phyloP scores from a whole-genome alignment of 1,140 invertebrate genomes.

The Hesperophylax magnus region DNA sequence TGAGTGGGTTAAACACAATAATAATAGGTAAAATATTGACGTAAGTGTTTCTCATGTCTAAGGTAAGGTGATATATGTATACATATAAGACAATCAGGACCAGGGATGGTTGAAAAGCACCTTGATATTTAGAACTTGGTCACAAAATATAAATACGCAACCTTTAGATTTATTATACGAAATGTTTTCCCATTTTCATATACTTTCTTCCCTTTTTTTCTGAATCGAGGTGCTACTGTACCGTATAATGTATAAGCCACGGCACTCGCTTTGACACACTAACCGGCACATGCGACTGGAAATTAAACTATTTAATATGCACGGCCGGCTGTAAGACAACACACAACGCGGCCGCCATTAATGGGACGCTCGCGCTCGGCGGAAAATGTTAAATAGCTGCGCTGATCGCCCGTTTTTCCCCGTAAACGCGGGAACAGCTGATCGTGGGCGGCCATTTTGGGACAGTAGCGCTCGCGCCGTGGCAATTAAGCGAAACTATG shows the following conservation, averaged over 20 bases:
- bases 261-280: not conserved
- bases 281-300: not conserved
- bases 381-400: not conserved
- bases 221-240: no score
- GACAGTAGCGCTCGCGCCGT: not conserved
- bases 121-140: no score
- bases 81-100: no score
- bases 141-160: no score
- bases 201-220: no score
- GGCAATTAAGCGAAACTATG: constrained; percentile 3
- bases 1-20: no score
- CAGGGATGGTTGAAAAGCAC: no score
- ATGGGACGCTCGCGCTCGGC: not conserved
- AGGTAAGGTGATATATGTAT: no score
- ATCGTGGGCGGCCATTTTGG: constrained; percentile 24
- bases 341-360: not conserved
- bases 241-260: not conserved
- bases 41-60: no score
- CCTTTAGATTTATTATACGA: no score
- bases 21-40: no score
- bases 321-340: constrained; percentile 1
- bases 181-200: no score
- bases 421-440: constrained; percentile 18
- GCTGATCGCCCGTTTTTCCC: constrained; percentile 2
- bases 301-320: constrained; percentile 22